Conservation (phyloP, 2,797 vertebrate genomes). For the Ceryle rudis region DNA sequence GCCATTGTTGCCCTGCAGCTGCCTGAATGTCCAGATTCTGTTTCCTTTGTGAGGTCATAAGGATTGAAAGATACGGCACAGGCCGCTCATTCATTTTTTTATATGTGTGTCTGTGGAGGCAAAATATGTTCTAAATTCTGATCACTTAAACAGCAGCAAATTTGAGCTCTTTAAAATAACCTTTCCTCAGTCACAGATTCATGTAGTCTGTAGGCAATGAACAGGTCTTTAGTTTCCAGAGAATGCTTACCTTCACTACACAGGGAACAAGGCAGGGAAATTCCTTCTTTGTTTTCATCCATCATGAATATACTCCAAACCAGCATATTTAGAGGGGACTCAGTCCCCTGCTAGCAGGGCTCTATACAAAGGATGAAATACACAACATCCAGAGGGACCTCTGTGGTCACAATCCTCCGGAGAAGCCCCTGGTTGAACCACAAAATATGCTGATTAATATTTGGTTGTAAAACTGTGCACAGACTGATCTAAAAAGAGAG, state of each 20-base stretch:
- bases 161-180: neutral
- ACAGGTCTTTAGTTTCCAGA: neutral
- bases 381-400: neutral
- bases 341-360: neutral
- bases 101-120: neutral
- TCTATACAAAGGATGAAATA: neutral
- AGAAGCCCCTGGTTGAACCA: neutral
- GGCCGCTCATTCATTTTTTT: neutral
- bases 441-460: neutral
- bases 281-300: neutral
- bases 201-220: neutral
- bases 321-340: fast-evolving
- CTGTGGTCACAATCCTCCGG: neutral
- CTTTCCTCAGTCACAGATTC: neutral
- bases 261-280: neutral
- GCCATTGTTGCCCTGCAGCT: neutral
- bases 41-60: neutral
- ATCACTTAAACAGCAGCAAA: neutral
- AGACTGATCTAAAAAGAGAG: neutral
- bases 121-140: neutral
- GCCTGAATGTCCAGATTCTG: neutral
- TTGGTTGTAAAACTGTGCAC: neutral
- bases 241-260: neutral
- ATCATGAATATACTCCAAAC: neutral
- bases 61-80: neutral